Evolutionary conservation across 2,113 vertebrate species (phyloP).

Genomic region (Xenus cinereus): DNA sequence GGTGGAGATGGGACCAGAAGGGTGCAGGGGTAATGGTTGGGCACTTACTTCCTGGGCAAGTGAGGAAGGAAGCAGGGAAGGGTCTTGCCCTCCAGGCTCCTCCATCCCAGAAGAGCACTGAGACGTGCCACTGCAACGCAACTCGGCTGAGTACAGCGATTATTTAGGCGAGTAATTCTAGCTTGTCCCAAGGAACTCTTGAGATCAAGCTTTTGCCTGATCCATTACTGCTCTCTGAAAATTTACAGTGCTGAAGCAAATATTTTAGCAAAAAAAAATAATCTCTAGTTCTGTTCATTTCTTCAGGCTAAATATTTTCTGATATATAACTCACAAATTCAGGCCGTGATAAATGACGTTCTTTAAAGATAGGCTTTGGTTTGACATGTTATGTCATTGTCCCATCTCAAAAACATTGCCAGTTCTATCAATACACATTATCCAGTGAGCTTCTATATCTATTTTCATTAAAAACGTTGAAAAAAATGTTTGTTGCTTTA

Average conservation of each 20-base stretch:
- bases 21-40: neutral
- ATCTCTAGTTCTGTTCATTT: neutral
- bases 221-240: neutral
- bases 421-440: neutral
- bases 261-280: neutral
- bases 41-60: neutral
- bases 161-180: neutral
- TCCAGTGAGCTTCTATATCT: neutral
- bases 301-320: neutral
- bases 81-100: neutral
- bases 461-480: neutral
- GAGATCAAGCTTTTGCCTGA: neutral
- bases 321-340: neutral
- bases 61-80: neutral
- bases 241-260: neutral
- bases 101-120: neutral
- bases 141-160: neutral
- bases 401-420: neutral
- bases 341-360: neutral
- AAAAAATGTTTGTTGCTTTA: neutral
- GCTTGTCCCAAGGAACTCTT: neutral
- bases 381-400: neutral
- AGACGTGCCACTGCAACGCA: fast-evolving
- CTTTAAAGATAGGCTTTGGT: neutral
- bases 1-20: neutral